Conservation (phyloP, 1,140 invertebrate species). For the Pteromalus puparum region DNA sequence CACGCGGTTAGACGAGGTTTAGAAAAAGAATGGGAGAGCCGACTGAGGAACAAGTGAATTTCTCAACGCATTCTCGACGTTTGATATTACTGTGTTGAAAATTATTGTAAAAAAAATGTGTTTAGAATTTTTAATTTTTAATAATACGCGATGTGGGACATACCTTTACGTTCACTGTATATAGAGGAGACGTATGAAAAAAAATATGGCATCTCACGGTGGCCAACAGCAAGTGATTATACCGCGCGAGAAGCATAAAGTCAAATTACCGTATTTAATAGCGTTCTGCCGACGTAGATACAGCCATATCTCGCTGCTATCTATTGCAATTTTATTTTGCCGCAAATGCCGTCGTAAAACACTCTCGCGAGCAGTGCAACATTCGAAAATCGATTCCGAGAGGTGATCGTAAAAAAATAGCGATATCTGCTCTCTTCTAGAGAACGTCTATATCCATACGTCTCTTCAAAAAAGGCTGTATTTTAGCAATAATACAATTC, state of each 20-base stretch:
- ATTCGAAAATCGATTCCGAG: not conserved
- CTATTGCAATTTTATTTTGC: not conserved
- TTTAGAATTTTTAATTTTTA: not conserved
- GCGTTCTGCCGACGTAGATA: no score
- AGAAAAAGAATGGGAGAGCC: not conserved
- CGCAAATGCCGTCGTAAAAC: not conserved
- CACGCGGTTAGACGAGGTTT: not conserved
- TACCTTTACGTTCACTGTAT: no score
- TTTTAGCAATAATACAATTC: no score
- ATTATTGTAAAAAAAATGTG: no score
- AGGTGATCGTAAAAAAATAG: not conserved
- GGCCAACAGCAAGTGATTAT: not conserved
- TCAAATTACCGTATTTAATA: not conserved
- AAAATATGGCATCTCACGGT: no score
- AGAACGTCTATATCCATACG: no score
- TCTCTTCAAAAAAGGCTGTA: no score
- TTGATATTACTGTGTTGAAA: not conserved
- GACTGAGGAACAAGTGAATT: constrained; percentile 7
- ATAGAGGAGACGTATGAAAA: no score
- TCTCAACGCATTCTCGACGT: not conserved
- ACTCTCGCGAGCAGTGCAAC: not conserved
- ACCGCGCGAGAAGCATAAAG: not conserved
- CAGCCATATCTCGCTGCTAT: not conserved
- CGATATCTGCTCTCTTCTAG: no score
- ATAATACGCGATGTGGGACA: no score